Evolutionary conservation across 2,888 invertebrate genomes (phyloP), one percentile per base, ranked within the genome.

Genomic region (Carcina quercana): DNA sequence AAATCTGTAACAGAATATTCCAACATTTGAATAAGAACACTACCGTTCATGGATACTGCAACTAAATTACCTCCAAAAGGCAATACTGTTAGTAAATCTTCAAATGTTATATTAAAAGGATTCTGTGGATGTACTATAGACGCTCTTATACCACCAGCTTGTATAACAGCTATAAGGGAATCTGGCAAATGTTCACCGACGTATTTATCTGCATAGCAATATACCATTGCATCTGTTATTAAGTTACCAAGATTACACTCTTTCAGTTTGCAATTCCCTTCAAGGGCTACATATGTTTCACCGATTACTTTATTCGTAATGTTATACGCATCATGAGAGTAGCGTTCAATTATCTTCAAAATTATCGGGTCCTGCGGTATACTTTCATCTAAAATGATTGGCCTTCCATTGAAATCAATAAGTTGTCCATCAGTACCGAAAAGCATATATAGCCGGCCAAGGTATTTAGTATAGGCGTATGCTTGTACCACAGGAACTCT

Each of bases 171-270:
- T 45, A 95, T 91, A 0, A 94, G 86, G 0, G 91, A 89, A 51
- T 91, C 90, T 0, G 92, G 92, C 95, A 95, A 95, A 34, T 86
- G 83, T 30, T 80, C 56, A 2, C 80, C 67, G 17, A 50, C 59
- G 34, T 85, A 84, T 32, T 79, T 64, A 21, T 53, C 51, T 1
- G 75, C 79, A 42, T 88, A 87, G 27, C 86, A 86, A 49, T 87
- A 86, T 3, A 94, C 78, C 72, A 93, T 87, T 1, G 94, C 88
- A 58, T 96, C 96, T 1, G 93, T 82, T 27, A 95, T 84, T n/a
- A 95, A 61, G 69, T 95, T 95, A 6, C 95, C 96, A 37, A 95
- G 71, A 63, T 94, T 95, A 59, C 96, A 96, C 67, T 96, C 96
- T 13, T 53, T 41, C 6, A 69, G 52, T 30, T 91, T 82, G 53